Percentiles rank a stretch among this genome's conserved stretches.
Conservation (phyloP, 1,140 invertebrate species). For the Pinna nobilis region DNA sequence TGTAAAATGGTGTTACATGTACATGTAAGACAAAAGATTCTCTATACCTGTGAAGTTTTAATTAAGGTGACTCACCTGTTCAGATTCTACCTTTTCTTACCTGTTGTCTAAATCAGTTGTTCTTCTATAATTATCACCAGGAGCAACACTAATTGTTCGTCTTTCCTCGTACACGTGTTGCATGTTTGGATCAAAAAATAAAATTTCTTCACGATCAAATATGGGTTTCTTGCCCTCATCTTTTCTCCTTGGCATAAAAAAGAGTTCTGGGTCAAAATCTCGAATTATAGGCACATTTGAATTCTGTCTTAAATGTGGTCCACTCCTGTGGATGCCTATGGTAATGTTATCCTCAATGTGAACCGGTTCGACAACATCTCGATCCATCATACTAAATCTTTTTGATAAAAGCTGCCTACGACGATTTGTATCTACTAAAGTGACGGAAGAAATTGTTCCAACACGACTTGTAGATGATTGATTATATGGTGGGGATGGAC, state of each 20-base stretch:
- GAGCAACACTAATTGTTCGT: slow-evolving; percentile 53
- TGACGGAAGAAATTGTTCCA: slow-evolving; percentile 3
- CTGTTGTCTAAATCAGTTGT: background rate
- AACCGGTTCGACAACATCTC: slow-evolving; percentile 33
- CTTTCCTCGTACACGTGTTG: slow-evolving; percentile 63
- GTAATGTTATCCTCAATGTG: slow-evolving; percentile 56
- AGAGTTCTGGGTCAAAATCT: slow-evolving; percentile 52
- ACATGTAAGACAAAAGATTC: too few species aligned
- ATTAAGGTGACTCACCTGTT: too few species aligned
- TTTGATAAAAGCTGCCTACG: slow-evolving; percentile 36
- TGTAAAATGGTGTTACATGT: too few species aligned
- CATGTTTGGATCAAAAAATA: slow-evolving; percentile 57
- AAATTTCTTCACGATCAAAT: slow-evolving; percentile 68
- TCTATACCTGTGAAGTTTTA: too few species aligned
- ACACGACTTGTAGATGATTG: background rate
- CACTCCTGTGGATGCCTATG: slow-evolving; percentile 51
- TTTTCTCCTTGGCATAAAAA: slow-evolving; percentile 56
- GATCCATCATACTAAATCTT: slow-evolving; percentile 40
- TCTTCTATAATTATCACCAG: slow-evolving; percentile 6
- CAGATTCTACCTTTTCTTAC: background rate
- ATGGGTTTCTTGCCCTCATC: slow-evolving; percentile 59
- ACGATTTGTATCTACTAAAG: background rate
- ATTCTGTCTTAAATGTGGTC: slow-evolving; percentile 31
- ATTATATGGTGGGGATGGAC: too few species aligned
- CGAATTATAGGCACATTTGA: slow-evolving; percentile 39